These are phyloP conservation scores for Metopolophium dirhodum DNA, from an alignment of 1,140 invertebrate species.

Conservation along the genomic window DNA sequence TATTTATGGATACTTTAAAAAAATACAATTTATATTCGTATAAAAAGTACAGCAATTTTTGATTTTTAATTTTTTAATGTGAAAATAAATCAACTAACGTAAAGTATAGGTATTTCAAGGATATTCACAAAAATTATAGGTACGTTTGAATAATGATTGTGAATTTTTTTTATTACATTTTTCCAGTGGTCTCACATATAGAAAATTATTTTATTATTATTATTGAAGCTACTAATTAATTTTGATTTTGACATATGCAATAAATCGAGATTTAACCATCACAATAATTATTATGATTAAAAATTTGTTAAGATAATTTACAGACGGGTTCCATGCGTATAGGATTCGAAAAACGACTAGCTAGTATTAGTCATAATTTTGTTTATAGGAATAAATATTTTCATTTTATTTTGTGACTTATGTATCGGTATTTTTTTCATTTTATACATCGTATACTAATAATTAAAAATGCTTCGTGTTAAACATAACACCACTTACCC, in stretches of 20 bases:
- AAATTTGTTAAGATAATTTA: not conserved
- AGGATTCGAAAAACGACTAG: not conserved
- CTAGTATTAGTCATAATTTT: not conserved
- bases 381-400: not conserved
- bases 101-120: not conserved
- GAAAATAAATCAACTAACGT: not conserved
- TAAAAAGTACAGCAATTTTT: not conserved
- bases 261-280: not conserved
- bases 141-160: not conserved
- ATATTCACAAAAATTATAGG: not conserved
- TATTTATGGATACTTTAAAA: not conserved
- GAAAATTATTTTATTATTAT: constrained; percentile 18
- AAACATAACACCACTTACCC: constrained; percentile 66
- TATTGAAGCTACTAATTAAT: constrained; percentile 32
- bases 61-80: not conserved
- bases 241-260: constrained; percentile 5
- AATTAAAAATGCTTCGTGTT: not conserved
- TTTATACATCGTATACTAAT: not conserved
- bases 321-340: not conserved
- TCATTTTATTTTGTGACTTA: not conserved
- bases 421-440: not conserved
- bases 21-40: not conserved
- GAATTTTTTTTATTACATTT: not conserved
- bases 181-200: not conserved
- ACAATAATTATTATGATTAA: not conserved